Base-by-base conservation (phyloP, 2,888 invertebrate genomes). In the Uropetala carovei region DNA sequence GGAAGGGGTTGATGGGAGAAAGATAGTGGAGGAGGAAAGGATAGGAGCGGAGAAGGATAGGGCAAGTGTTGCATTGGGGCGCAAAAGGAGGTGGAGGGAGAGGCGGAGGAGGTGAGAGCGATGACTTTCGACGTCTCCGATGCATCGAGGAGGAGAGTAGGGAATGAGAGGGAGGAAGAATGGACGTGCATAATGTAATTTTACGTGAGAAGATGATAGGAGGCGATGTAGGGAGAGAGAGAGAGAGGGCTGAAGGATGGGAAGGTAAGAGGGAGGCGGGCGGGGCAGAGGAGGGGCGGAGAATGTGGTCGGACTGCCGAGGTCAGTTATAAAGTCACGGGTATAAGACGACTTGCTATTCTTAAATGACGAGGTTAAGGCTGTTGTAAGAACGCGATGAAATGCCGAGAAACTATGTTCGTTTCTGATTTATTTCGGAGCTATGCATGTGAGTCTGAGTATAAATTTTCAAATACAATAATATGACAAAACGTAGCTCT, bases 21-120 rank as follows among this genome's bases (percentile, higher is more conserved):
- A 60, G 91, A 86, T 92, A 91, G 84, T 83, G 9, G 64, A 22
- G n/a, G 92, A 91, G 58, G 93, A 83, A 68, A 92, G 18, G 1
- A 57, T 68, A 27, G 92, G 43, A 85, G 82, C 22, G 82, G 14
- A 16, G 58, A 68, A 43, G 14, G 14, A 56, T 11, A n/a, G n/a
- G n/a, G n/a, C n/a, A n/a, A n/a, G n/a, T n/a, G n/a, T n/a, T n/a
- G n/a, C n/a, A n/a, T n/a, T n/a, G n/a, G n/a, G 92, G 14, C 57
- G 83, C 58, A 16, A 13, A n/a, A 10, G 59, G 92, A 82, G 56
- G 60, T 18, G 43, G 93, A 92, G 82, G 58, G 91, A 43, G 75
- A 85, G 60, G 75, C 83, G 64, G 91, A 92, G 92, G 85, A 84
- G 56, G 83, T 57, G 92, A 92, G 82, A 89, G 85, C 27, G 58